A percentile compares a stretch with the other conserved stretches of the same genome.
Evolutionary conservation across 30 jellyfish, hydroid and myxozoan species (phyloP).

Genomic region (Haliclystus octoradiatus): DNA sequence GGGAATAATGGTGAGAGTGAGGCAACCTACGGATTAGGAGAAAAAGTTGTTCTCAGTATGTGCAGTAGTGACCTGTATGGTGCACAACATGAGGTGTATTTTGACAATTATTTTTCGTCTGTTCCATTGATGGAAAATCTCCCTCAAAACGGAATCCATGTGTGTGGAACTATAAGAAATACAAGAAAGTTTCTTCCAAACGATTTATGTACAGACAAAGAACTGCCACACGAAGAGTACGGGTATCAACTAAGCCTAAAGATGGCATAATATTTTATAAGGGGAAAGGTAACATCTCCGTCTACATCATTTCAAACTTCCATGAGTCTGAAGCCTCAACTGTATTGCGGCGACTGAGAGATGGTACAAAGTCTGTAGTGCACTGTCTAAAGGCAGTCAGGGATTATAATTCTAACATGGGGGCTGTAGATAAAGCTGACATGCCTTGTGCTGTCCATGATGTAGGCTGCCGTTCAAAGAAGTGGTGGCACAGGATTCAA

Average conservation of each 20-base stretch:
- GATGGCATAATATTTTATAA: constrained; percentile 19
- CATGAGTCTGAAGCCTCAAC: constrained; percentile 34
- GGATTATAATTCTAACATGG: constrained; percentile 46
- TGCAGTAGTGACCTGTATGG: constrained; percentile 35
- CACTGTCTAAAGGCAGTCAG: constrained; percentile 24
- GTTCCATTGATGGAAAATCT: constrained; percentile 42
- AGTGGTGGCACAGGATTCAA: constrained; percentile 77
- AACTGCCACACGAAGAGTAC: constrained; percentile 34
- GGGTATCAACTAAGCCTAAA: constrained; percentile 37
- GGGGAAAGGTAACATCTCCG: constrained; percentile 59
- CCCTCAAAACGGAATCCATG: constrained; percentile 1
- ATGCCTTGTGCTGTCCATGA: constrained; percentile 60
- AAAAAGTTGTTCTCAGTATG: constrained; percentile 35
- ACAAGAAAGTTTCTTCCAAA: constrained; percentile 36
- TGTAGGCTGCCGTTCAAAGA: constrained; percentile 30
- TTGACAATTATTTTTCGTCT: constrained; percentile 52
- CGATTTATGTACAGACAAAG: no score
- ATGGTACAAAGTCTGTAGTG: constrained; percentile 6
- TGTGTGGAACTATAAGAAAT: constrained; percentile 44
- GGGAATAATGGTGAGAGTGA: constrained; percentile 15
- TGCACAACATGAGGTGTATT: constrained; percentile 30
- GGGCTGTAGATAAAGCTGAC: constrained; percentile 78
- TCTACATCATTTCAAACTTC: constrained; percentile 38
- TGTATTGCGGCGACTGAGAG: constrained; percentile 23
- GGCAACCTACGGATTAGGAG: constrained; percentile 42